Conservation (phyloP, 2,888 invertebrate genomes). For the Cantharis rufa region DNA sequence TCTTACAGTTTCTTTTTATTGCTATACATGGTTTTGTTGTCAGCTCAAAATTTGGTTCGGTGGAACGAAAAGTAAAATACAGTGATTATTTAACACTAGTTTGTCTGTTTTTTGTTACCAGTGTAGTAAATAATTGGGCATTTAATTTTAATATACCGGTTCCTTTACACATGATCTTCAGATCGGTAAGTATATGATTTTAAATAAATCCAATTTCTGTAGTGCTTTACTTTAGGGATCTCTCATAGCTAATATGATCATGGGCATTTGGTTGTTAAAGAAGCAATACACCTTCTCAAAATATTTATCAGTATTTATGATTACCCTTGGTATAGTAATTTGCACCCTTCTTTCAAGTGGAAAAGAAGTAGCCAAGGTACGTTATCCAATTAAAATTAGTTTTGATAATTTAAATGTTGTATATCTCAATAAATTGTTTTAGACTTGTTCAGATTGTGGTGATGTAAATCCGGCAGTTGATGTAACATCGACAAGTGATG, state of each 20-base stretch:
- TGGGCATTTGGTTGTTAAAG: conserved; percentile 88
- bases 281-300: conserved; percentile 81
- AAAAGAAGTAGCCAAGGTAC: conserved; percentile 57
- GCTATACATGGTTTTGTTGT: conserved; percentile 86
- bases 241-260: conserved; percentile 93
- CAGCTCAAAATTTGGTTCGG: conserved; percentile 81
- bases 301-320: conserved; percentile 89
- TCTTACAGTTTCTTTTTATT: conserved; percentile 91
- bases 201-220: conserved; percentile 7
- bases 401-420: neutral
- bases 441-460: conserved; percentile 23
- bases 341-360: conserved; percentile 88
- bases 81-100: conserved; percentile 84
- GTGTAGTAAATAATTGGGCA: conserved; percentile 93
- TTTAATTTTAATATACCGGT: conserved; percentile 96
- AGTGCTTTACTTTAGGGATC: conserved; percentile 73
- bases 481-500: conserved; percentile 55
- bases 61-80: conserved; percentile 72
- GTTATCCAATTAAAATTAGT: neutral
- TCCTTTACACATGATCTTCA: conserved; percentile 98
- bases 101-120: conserved; percentile 87
- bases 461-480: conserved; percentile 57
- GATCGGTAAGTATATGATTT: conserved; percentile 70
- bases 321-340: conserved; percentile 87
- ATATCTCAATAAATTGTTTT: neutral